These are phyloP conservation scores for Mimumesa dahlbomi DNA, from an alignment of 2,888 invertebrate genomes.

Conservation along the genomic window DNA sequence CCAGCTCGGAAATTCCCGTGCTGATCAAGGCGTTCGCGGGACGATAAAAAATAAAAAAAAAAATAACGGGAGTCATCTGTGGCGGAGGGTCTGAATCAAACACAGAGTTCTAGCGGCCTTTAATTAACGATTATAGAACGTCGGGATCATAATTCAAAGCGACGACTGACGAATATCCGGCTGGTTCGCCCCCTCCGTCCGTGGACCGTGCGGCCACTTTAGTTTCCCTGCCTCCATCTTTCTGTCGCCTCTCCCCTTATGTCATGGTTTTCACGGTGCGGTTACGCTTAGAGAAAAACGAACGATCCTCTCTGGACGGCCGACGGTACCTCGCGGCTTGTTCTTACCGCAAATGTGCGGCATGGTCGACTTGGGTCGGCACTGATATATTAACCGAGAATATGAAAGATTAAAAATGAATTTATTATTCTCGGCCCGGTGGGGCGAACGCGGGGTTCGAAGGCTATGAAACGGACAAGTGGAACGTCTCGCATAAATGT, in stretches of 20 bases:
- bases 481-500: not conserved
- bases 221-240: constrained; percentile 32
- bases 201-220: constrained; percentile 52
- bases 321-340: constrained; percentile 47
- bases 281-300: constrained; percentile 51
- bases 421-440: constrained; percentile 34
- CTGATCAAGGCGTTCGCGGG: not conserved
- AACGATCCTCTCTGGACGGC: constrained; percentile 32
- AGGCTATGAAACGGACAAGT: not conserved
- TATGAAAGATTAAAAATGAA: constrained; percentile 52
- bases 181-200: constrained; percentile 30
- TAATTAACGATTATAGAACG: constrained; percentile 64
- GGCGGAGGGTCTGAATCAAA: constrained; percentile 25
- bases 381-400: constrained; percentile 55
- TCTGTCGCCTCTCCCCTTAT: constrained; percentile 19
- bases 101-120: constrained; percentile 35
- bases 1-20: not conserved
- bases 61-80: constrained; percentile 12
- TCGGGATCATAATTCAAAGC: constrained; percentile 60
- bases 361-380: constrained; percentile 32
- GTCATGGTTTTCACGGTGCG: constrained; percentile 54
- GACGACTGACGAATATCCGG: constrained; percentile 29
- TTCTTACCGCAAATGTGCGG: constrained; percentile 55
- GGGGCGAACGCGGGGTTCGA: not conserved
- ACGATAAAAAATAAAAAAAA: not conserved